Base-by-base conservation (phyloP, 2,113 vertebrate species). In the Pitta sordida region DNA sequence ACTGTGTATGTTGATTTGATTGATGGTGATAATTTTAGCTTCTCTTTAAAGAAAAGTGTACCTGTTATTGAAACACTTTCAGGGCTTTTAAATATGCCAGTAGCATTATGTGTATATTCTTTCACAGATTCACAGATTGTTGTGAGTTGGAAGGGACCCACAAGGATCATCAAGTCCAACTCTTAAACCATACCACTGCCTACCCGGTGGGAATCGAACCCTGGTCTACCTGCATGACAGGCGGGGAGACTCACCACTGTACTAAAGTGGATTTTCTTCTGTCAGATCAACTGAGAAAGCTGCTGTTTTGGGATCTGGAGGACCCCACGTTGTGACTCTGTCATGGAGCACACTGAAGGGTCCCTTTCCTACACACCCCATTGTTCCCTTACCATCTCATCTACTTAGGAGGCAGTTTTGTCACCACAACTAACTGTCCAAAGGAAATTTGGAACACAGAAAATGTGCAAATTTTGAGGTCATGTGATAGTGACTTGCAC, bases 11-110 rank as follows among this genome's bases (percentile, higher is more conserved):
- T 51, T 84, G 73, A 83, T 81, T 83, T 94, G 85, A 94, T 83
- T 95, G 70, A 90, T 91, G 90, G 53, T 76, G 36, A 51, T 67
- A 77, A 87, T 91, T 90, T 87, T 34, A 69, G 18, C 29, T 91
- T 93, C 24, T 92, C 27, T 93, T 93, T 85, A 69, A 90, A 95
- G 59, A 15, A 53, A 88, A 86, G 7, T 24, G 11, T 37, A 36
- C 24, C 91, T 90, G 37, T 49, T 71, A 77, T n/a, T 67, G 70
- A 75, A 86, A 82, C 3, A 1, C n/a, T 83, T 92, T 75, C n/a
- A 32, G 53, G 77, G 26, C 20, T 37, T 94, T 90, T 46, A 59
- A 44, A 46, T 36, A 70, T n/a, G 13, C 22, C 76, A 41, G 52
- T 59, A 74, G 79, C 26, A 5, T 55, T 52, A 29, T 56, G 32